Percentiles rank a stretch among this genome's conserved stretches.
These are phyloP conservation scores for Muntiacus reevesi DNA, from an alignment of 2,113 vertebrate genomes.

Conservation along the genomic window DNA sequence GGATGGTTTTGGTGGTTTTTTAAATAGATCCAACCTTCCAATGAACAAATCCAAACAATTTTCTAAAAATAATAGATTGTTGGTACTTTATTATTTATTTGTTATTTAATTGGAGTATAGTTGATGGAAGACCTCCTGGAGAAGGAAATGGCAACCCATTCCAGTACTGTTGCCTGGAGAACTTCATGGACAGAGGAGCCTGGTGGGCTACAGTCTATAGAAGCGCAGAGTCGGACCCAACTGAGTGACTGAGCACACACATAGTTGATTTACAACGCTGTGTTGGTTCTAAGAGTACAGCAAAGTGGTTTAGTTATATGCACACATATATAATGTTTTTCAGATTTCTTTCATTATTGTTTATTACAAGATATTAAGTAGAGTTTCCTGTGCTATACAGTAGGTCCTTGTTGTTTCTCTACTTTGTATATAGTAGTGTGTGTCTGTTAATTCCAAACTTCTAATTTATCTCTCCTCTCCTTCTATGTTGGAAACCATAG, in stretches of 20 bases:
- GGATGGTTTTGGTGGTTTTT: not conserved
- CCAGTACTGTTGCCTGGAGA: not conserved
- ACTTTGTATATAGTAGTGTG: not conserved
- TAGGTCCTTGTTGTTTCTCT: not conserved
- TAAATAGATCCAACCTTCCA: not conserved
- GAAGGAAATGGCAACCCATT: not conserved
- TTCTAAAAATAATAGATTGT: not conserved
- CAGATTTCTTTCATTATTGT: not conserved
- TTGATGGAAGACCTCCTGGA: not conserved
- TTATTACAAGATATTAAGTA: not conserved
- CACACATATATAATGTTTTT: not conserved
- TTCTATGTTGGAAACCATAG: not conserved
- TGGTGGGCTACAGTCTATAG: not conserved
- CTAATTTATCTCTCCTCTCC: not conserved
- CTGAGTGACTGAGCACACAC: not conserved
- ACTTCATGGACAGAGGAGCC: not conserved
- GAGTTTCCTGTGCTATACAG: not conserved
- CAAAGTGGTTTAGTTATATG: not conserved
- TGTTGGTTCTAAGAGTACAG: not conserved
- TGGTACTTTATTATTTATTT: not conserved
- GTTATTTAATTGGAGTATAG: not conserved
- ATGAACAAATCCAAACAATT: not conserved
- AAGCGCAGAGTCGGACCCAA: not conserved
- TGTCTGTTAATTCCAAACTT: not conserved
- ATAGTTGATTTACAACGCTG: not conserved